Base-by-base conservation (phyloP, 2,888 invertebrate genomes). In the Odontomyia ornata region DNA sequence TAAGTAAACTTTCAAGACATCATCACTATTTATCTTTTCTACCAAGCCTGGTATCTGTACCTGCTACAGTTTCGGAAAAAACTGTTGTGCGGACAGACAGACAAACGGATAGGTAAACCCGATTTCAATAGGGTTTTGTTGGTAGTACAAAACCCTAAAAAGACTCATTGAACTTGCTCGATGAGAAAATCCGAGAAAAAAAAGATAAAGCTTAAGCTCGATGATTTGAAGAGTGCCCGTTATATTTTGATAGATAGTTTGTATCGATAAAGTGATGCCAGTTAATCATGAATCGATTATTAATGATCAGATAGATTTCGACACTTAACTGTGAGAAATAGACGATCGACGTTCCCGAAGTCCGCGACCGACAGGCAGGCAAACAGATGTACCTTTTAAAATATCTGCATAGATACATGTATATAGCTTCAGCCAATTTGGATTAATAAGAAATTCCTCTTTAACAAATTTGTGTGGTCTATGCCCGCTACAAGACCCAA, bases 271-370 rank as follows among this genome's bases (percentile, higher is more conserved):
- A 69, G 25, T 25, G 46, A 69, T 69, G 69, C 47, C 69, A 69
- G 69, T 69, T 69, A 69, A 69, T 69, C 69, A 69, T 69, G 69
- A 69, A 69, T 69, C 69, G 47, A 69, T 46, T 69, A 69, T 69
- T 69, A 69, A 69, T 69, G 69, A 69, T 47, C 46, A 23, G 69
- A 47, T 69, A 69, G 25, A 25, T 69, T 69, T 69, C 69, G 69
- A 69, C 69, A 69, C 69, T 69, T 46, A 46, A 69, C 69, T 69
- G 69, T 69, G 69, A 69, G 69, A 69, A 69, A 46, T 47, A 69
- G 69, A 69, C 47, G 23, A 47, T 65, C 25, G 65, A 43, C 28
- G 28, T 15, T 65, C 30, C 28, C n/a, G 25, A 30, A 18, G 21
- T 36, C 43, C 15, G 43, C 18, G 46, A 21, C 23, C 21, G 23